Base-by-base conservation (phyloP, 2,113 vertebrate species). In the Cnemophilus loriae region DNA sequence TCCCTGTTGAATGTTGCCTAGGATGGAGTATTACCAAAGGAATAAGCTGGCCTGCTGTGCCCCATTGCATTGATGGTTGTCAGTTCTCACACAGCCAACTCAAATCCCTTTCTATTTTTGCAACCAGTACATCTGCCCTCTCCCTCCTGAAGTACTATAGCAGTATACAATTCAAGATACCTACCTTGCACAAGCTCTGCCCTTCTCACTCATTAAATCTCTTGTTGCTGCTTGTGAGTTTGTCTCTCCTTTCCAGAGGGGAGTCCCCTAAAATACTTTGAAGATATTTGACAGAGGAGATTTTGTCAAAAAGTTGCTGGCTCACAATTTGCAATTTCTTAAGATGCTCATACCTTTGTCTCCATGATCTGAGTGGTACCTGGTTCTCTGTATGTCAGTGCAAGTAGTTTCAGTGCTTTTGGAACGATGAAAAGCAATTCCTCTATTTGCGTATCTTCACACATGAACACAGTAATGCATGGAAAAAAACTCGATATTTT, bases 11-110 rank as follows among this genome's bases (percentile, higher is more conserved):
- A 50, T 53, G 37, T 35, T 80, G 63, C 50, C 42, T 35, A 39
- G n/a, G 28, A 30, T 69, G 33, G 47, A 70, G 30, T 21, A 57
- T 75, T 87, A 87, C 87, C 81, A 93, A 93, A 95, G 91, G 95
- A 93, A 41, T 41, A 42, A 93, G 35, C 60, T 67, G 52, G 32
- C 32, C 70, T 56, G 15, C 75, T 82, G 50, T 47, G 28, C 53
- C 50, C 9, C 68, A 7, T 19, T 52, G 65, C 26, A 9, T 74
- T 73, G 73, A 4, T 44, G 46, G 27, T 41, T 84, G 56, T 73
- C 44, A 41, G n/a, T 81, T 84, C 63, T 80, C 82, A 87, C 37
- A 11, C 7, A 82, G 60, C 47, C 87, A 42, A 1, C 79, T 87
- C 77, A 81, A 67, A 90, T 83, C 57, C 55, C 67, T 47, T 86